These are phyloP conservation scores for Aporophyla nigra DNA, from an alignment of 2,888 invertebrate genomes.

Conservation along the genomic window DNA sequence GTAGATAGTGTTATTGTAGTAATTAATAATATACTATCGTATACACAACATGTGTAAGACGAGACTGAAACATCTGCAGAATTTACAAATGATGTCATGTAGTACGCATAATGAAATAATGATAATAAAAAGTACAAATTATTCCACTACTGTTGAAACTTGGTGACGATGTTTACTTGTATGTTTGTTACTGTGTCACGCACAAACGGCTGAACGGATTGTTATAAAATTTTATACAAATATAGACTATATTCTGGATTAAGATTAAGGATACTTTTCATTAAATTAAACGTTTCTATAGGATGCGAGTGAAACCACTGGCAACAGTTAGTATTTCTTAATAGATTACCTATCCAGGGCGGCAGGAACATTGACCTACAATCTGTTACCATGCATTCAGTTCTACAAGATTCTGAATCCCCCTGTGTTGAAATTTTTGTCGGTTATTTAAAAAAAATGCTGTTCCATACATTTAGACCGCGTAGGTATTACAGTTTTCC, in stretches of 20 bases:
- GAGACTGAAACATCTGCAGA: constrained; percentile 16
- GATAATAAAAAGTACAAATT: neutral
- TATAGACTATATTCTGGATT: neutral
- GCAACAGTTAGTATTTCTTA: neutral
- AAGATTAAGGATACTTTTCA: neutral
- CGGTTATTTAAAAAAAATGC: too few relatives aligned
- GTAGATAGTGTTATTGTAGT: neutral
- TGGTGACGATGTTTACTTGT: too few relatives aligned
- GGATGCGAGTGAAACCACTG: neutral
- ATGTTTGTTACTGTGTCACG: neutral
- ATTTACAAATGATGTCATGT: constrained; percentile 41
- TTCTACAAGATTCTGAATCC: too few relatives aligned
- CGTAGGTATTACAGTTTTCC: too few relatives aligned
- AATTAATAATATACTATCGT: constrained; percentile 15
- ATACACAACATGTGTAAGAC: constrained; percentile 27
- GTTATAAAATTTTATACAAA: neutral
- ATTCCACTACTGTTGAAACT: constrained; percentile 9
- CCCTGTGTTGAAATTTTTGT: too few relatives aligned
- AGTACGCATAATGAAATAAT: constrained; percentile 14
- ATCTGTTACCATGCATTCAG: too few relatives aligned
- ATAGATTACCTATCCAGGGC: neutral
- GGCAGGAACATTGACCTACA: too few relatives aligned
- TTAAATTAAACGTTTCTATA: neutral
- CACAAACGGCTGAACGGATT: neutral
- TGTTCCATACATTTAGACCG: too few relatives aligned